Conservation (phyloP, 2,797 vertebrate species). For the Anomalospiza imberbis region DNA sequence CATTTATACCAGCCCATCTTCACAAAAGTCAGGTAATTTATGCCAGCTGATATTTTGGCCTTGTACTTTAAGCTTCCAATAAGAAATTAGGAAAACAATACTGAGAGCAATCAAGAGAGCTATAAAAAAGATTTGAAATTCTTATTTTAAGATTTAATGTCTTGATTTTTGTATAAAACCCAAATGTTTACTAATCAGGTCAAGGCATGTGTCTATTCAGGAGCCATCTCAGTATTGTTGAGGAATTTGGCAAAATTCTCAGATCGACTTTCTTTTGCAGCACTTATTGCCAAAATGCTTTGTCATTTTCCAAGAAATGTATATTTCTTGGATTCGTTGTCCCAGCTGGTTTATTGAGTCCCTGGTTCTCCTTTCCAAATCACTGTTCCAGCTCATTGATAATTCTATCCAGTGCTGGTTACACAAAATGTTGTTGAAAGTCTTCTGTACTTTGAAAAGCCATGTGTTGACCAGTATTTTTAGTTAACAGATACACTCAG, state of each 20-base stretch:
- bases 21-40: background rate
- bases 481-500: conserved; percentile 43
- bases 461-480: conserved; percentile 60
- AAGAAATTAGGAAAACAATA: conserved; percentile 12
- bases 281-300: conserved; percentile 48
- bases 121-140: background rate
- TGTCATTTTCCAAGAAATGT: conserved; percentile 70
- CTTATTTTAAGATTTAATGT: conserved; percentile 27
- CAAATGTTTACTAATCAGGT: conserved; percentile 21
- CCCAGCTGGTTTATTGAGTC: conserved; percentile 59
- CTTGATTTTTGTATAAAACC: background rate
- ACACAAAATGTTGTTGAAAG: conserved; percentile 40
- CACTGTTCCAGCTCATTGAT: conserved; percentile 60
- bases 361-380: conserved; percentile 53
- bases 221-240: conserved; percentile 2
- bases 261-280: conserved; percentile 27
- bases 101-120: background rate
- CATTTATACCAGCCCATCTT: background rate
- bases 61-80: background rate
- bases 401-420: conserved; percentile 29
- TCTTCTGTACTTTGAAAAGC: conserved; percentile 61
- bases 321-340: conserved; percentile 49
- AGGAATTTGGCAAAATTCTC: conserved; percentile 25
- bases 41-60: background rate
- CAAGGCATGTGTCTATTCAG: background rate